Evolutionary conservation across 2,888 invertebrate species (phyloP), one percentile per base, ranked within the genome.

Genomic region (Magallana nippona): DNA sequence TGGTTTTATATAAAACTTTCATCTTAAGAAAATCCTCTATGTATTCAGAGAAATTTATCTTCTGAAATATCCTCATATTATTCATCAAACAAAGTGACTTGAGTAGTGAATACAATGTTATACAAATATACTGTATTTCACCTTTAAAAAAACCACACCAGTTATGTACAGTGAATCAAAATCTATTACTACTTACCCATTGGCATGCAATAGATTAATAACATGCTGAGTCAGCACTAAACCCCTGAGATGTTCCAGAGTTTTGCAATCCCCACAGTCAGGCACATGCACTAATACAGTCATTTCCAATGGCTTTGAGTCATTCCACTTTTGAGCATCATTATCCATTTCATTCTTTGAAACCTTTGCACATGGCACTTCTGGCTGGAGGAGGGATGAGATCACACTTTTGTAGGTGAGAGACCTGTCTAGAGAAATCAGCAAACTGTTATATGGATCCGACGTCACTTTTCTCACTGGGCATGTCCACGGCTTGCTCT

Each of bases 151-250:
- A 44, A 0, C 44, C 44, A 44, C 44, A 8, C 44, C 44, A 44
- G 44, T 44, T 44, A 44, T 44, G 44, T 44, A 44, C 3, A 44
- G 5, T 44, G 5, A 44, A 3, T 44, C 5, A 44, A 0, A 44
- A 44, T 44, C 10, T 44, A 44, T 44, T 3, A 10, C 8, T 8
- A 10, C 83, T 86, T 85, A 90, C 91, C 91, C 88, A 87, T 88
- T 86, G 57, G 82, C 83, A 56, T 79, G 57, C 13, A 90, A 78
- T 58, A 90, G 81, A 11, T 82, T 80, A n/a, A 78, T 56, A 3
- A 87, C 63, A 85, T 90, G 90, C 55, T 88, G 85, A 11, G 85
- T 81, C 19, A 90, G 44, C 10, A 88, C 63, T 2, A 83, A 11
- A 5, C 57, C 78, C 44, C 85, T 58, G 19, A 84, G 56, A 19